Conservation (phyloP, 1,140 invertebrate species). For the Pseudobourletiella spinata region DNA sequence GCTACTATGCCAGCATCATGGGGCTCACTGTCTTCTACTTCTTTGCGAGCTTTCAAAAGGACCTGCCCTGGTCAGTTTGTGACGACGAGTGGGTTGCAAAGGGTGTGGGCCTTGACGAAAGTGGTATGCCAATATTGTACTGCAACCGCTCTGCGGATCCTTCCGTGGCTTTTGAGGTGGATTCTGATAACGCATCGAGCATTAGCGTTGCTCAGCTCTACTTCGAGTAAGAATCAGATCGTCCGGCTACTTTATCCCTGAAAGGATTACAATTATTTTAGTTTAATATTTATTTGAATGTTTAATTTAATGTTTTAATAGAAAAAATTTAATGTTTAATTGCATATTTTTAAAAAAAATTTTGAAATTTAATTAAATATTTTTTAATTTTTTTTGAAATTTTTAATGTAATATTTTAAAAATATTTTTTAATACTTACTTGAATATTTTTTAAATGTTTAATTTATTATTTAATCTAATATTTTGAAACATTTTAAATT, state of each 20-base stretch:
- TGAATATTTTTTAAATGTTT: too few relatives aligned
- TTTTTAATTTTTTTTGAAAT: too few relatives aligned
- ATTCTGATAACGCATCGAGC: neutral
- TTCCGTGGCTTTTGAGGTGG: neutral
- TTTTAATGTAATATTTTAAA: too few relatives aligned
- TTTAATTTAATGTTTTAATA: too few relatives aligned
- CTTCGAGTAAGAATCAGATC: constrained; percentile 23
- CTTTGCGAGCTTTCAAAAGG: constrained; percentile 37
- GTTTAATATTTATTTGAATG: neutral
- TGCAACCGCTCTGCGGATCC: neutral
- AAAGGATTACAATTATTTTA: neutral
- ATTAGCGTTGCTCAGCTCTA: constrained; percentile 24
- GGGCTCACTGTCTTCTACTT: constrained; percentile 40
- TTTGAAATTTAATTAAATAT: too few relatives aligned
- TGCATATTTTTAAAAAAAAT: too few relatives aligned
- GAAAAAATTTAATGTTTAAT: too few relatives aligned
- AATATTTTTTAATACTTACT: too few relatives aligned
- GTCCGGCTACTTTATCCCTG: too few relatives aligned
- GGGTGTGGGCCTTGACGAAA: neutral
- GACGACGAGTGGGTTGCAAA: neutral
- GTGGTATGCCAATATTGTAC: neutral
- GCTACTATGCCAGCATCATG: constrained; percentile 36
- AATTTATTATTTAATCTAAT: too few relatives aligned
- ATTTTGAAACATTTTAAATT: too few relatives aligned
- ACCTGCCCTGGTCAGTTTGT: constrained; percentile 30